A percentile compares a stretch with the other conserved stretches of the same genome.
Evolutionary conservation across 1,140 invertebrate genomes (phyloP).

Genomic region (Calliphora vicina): DNA sequence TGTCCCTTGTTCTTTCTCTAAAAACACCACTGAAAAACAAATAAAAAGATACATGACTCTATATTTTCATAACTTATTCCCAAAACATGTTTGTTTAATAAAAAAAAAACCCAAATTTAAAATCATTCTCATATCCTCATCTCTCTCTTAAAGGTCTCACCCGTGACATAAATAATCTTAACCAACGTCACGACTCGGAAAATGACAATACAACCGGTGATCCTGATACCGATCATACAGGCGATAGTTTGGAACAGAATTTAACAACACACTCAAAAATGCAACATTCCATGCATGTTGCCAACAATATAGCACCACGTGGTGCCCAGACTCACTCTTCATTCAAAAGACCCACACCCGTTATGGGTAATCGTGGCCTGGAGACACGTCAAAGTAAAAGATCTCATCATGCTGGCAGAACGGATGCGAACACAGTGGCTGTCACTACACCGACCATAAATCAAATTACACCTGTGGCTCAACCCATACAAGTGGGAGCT

Average conservation of each 20-base stretch:
- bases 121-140: background rate
- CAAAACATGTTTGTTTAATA: background rate
- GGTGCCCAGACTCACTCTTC: slow-evolving; percentile 62
- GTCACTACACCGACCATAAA: background rate
- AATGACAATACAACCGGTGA: slow-evolving; percentile 69
- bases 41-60: slow-evolving; percentile 41
- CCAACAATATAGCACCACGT: slow-evolving; percentile 52
- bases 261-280: slow-evolving; percentile 48
- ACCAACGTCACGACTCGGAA: slow-evolving; percentile 66
- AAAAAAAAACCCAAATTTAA: background rate
- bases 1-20: background rate
- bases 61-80: slow-evolving; percentile 38
- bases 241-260: slow-evolving; percentile 53
- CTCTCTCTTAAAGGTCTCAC: slow-evolving; percentile 47
- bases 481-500: slow-evolving; percentile 76
- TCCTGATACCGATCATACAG: slow-evolving; percentile 70
- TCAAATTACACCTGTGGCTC: slow-evolving; percentile 33
- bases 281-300: slow-evolving; percentile 58
- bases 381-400: slow-evolving; percentile 68
- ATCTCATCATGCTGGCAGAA: slow-evolving; percentile 64
- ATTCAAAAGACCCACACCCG: slow-evolving; percentile 66
- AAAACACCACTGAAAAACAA: background rate
- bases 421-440: slow-evolving; percentile 39
- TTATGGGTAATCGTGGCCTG: slow-evolving; percentile 66
- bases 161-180: slow-evolving; percentile 58